Conservation (phyloP, 23 tunicate genomes). For the Trididemnum clinides region DNA sequence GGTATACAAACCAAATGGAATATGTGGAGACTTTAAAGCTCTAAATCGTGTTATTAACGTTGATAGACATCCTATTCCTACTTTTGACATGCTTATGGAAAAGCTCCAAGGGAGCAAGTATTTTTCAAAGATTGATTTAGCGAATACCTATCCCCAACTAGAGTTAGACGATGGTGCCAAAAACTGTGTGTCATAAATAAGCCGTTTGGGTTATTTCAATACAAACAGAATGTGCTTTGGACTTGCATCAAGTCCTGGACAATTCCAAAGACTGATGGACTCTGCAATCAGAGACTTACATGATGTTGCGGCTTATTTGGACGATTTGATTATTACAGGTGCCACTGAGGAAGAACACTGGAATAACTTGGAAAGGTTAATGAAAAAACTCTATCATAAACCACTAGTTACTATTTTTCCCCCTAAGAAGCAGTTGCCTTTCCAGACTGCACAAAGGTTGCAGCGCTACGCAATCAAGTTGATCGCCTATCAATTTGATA, state of each 20-base stretch:
- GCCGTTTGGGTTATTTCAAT: conserved; percentile 6
- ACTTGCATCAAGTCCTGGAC: conserved; percentile 6
- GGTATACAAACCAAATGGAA: conserved; percentile 10
- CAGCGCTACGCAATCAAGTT: too few species aligned
- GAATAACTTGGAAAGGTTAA: too few species aligned
- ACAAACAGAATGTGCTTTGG: conserved; percentile 21
- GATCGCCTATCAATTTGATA: too few species aligned
- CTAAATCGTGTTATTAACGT: conserved; percentile 18
- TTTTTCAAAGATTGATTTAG: conserved; percentile 20
- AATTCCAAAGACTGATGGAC: conserved; percentile 28
- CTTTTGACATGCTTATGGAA: not conserved
- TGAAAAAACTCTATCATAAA: too few species aligned
- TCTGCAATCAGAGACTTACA: not conserved
- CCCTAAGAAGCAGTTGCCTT: too few species aligned
- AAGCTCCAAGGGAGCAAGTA: not conserved
- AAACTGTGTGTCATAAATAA: conserved; percentile 24
- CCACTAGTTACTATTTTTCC: too few species aligned
- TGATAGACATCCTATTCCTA: conserved; percentile 20
- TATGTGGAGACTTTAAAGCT: conserved; percentile 17
- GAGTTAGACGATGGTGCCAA: conserved; percentile 3
- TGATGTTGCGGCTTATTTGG: not conserved
- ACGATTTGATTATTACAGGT: not conserved
- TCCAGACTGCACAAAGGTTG: too few species aligned
- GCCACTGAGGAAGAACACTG: not conserved
- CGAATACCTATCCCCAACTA: conserved; percentile 18